Evolutionary conservation across 2,113 vertebrate genomes (phyloP).

Genomic region (cattle (Bos taurus)): ARS-UCD2.0 NC_037350.1:41339001-41339500

Average conservation of each 20-base stretch:
- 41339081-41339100: background rate
- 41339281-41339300: background rate
- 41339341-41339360: background rate
- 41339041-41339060: background rate
- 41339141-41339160: background rate
- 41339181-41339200: background rate
- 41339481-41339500: background rate
- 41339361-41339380: background rate
- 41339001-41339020: background rate
- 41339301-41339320: background rate
- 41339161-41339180: background rate
- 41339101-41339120: background rate
- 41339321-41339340: background rate
- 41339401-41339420: background rate
- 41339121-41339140: background rate
- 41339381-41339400: accelerated
- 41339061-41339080: background rate
- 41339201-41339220: background rate
- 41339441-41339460: background rate
- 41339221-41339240: background rate
- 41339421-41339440: background rate
- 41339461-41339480: background rate
- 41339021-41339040: background rate
- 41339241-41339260: background rate
- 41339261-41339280: background rate